Evolutionary conservation across 2,888 invertebrate species (phyloP).

Genomic region (Gibbula magus): DNA sequence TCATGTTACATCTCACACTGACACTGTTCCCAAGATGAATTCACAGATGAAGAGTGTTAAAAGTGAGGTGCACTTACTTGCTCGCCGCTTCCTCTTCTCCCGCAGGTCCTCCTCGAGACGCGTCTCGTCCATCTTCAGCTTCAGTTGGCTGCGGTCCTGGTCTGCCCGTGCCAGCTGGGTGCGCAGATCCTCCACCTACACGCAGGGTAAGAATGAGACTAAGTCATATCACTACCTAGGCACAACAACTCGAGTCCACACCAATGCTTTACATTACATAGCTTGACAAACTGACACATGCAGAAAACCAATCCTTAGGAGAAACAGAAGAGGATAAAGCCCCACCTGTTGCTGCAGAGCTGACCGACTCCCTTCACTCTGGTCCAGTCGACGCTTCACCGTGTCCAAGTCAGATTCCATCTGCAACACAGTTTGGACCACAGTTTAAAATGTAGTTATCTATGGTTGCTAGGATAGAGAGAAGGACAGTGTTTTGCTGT

Average conservation of each 20-base stretch:
- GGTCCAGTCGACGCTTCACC: conserved; percentile 66
- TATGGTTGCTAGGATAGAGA: no score
- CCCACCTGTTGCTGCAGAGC: conserved; percentile 65
- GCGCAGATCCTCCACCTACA: conserved; percentile 65
- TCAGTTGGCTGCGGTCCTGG: conserved; percentile 57
- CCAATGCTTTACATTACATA: no score
- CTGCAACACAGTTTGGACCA: conserved; percentile 37
- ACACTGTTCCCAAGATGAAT: neutral
- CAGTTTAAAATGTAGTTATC: no score
- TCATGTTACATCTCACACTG: neutral
- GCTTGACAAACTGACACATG: neutral
- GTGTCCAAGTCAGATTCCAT: conserved; percentile 65
- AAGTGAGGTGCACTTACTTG: conserved; percentile 40
- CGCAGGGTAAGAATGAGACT: no score
- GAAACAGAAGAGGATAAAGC: neutral
- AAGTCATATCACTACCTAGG: no score
- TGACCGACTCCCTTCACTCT: conserved; percentile 66
- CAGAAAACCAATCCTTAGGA: neutral
- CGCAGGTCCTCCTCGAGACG: conserved; percentile 63
- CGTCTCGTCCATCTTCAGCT: conserved; percentile 60
- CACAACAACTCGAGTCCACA: no score
- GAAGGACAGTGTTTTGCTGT: no score
- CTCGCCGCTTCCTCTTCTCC: conserved; percentile 52
- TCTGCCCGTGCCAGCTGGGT: conserved; percentile 63
- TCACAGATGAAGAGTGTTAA: neutral